Evolutionary conservation across 2,797 vertebrate genomes (phyloP).

Genomic region (Oryzias sinensis): DNA sequence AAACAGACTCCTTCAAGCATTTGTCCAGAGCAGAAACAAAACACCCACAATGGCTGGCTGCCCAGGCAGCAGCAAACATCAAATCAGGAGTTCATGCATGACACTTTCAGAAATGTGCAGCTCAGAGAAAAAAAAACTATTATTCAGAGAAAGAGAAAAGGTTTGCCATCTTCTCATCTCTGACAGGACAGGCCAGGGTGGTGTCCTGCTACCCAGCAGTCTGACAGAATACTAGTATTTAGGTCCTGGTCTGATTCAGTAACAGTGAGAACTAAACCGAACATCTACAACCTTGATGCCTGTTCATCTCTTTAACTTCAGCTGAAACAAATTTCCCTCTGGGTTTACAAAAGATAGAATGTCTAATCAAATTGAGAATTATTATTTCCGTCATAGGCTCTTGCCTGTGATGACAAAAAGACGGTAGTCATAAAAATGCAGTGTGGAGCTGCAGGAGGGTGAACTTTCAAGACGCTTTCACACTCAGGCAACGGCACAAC

Average conservation of each 20-base stretch:
- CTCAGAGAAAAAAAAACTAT: conserved; percentile 37
- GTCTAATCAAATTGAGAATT: conserved; percentile 34
- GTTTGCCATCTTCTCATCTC: not conserved
- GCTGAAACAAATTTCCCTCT: conserved; percentile 19
- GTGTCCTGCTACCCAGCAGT: conserved; percentile 6
- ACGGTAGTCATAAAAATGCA: conserved; percentile 28
- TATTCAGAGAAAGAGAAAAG: conserved; percentile 30
- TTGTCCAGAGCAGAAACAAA: conserved; percentile 25
- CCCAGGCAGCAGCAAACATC: conserved; percentile 46
- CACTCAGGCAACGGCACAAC: conserved; percentile 25
- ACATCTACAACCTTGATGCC: conserved; percentile 17
- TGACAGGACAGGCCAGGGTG: conserved; percentile 6
- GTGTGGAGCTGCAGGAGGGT: not conserved
- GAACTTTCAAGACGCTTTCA: conserved; percentile 44
- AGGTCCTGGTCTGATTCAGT: not conserved
- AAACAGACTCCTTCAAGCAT: conserved; percentile 24
- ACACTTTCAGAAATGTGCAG: conserved; percentile 44
- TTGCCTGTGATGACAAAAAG: conserved; percentile 11
- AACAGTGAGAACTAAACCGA: conserved; percentile 1
- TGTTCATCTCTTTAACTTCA: conserved; percentile 13
- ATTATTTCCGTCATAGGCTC: conserved; percentile 21
- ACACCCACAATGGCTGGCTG: conserved; percentile 38
- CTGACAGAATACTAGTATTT: not conserved
- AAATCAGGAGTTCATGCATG: conserved; percentile 44
- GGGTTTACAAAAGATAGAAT: conserved; percentile 46